Evolutionary conservation across 1,140 invertebrate genomes (phyloP).

Genomic region (Calliphora vicina): DNA sequence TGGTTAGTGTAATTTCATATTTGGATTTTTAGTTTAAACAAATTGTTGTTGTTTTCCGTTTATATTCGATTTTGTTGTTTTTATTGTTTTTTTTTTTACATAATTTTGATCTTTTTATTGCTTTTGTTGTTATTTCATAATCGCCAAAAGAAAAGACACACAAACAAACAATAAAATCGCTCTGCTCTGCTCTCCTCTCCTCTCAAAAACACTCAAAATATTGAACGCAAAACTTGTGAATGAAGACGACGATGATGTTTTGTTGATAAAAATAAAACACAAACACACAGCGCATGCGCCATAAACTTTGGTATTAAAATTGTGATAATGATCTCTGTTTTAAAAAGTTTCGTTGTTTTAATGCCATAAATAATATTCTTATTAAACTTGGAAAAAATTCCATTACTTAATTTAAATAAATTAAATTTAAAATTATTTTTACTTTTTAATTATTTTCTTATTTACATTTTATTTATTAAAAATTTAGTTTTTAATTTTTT

Average conservation of each 20-base stretch:
- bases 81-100: not conserved
- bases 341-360: not conserved
- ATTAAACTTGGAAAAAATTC: not conserved
- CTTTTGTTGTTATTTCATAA: not conserved
- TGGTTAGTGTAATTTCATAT: not conserved
- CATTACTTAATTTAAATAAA: not conserved
- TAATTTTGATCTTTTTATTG: not conserved
- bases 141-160: not conserved
- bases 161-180: not conserved
- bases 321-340: not conserved
- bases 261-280: not conserved
- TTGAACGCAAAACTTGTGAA: not conserved
- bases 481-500: conserved; percentile 11
- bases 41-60: not conserved
- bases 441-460: not conserved
- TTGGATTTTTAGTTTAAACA: not conserved
- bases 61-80: not conserved
- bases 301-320: not conserved
- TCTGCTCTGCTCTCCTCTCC: no score
- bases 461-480: conserved; percentile 11
- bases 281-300: not conserved
- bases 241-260: not conserved
- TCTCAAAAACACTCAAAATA: not conserved
- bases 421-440: no score
- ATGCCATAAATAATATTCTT: not conserved